Evolutionary conservation across 2,888 invertebrate genomes (phyloP), one percentile per base, ranked within the genome.

Genomic region (Apamea anceps): DNA sequence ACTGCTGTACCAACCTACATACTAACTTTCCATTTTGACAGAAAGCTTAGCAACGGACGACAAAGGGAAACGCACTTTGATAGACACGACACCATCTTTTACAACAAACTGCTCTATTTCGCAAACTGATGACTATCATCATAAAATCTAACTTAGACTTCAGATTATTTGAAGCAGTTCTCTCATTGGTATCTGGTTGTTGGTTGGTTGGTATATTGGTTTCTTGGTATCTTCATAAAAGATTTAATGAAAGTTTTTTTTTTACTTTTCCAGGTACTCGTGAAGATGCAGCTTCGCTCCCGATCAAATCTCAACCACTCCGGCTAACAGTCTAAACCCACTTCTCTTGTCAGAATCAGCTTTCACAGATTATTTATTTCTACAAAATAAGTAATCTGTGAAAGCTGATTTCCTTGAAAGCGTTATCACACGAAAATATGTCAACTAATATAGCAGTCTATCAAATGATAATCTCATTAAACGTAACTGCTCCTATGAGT

Each of bases 311-410:
- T 21, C 48, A 21, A 51, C 12, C 12, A 13, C 72, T 66, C 2
- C 37, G 6, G 15, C 37, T 63, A 21, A 66, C 15, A 57, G 25
- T n/a, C 65, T 75, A 75, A 76, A 57, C 32, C 12, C 70, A 57
- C 62, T 48, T 21, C 12, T 18, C 5, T 18, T 2, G 65, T n/a
- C 25, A 57, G 48, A 62, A 74, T 75, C 81, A 81, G 81, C 77
- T 84, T 84, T 84, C 77, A 85, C 68, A 85, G 75, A 81, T 81
- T 85, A 81, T 68, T 75, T 81, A 77, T 75, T 72, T 32, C 0
- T 0, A 68, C 8, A 51, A 72, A 75, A 77, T 85, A 85, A 72
- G 57, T 85, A 85, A 85, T 85, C 77, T 84, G 81, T 85, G 85
- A 77, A 81, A 85, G 84, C 81, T 77, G 81, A 67, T 72, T 75